These are phyloP conservation scores for Philereme transversata DNA, from an alignment of 2,888 invertebrate species.

Conservation along the genomic window DNA sequence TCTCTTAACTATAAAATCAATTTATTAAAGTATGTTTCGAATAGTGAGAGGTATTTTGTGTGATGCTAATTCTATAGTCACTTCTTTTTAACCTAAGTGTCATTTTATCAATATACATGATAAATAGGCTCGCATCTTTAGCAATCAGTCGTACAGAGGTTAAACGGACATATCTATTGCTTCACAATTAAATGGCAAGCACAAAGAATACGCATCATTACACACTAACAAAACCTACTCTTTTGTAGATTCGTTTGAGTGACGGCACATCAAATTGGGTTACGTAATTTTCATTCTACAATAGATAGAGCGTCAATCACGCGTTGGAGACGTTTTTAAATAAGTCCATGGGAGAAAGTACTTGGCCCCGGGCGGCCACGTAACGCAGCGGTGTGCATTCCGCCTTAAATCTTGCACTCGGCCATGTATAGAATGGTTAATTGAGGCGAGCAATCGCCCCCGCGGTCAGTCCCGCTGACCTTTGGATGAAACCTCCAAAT, in stretches of 20 bases:
- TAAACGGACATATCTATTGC: slow-evolving; percentile 70
- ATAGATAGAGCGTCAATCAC: slow-evolving; percentile 72
- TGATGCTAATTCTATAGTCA: background rate
- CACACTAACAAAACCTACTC: slow-evolving; percentile 74
- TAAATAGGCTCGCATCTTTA: slow-evolving; percentile 50
- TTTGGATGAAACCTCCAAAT: slow-evolving; percentile 46
- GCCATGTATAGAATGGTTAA: slow-evolving; percentile 59
- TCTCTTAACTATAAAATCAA: no score
- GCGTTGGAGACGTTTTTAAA: slow-evolving; percentile 80
- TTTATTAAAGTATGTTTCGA: no score
- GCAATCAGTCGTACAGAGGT: slow-evolving; percentile 66
- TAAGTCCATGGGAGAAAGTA: slow-evolving; percentile 79
- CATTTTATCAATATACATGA: slow-evolving; percentile 42
- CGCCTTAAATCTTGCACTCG: slow-evolving; percentile 39
- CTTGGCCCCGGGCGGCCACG: slow-evolving; percentile 59
- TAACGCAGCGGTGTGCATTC: slow-evolving; percentile 48
- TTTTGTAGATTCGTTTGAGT: slow-evolving; percentile 71
- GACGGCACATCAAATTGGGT: slow-evolving; percentile 74
- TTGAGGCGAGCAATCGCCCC: slow-evolving; percentile 58
- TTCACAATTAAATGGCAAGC: slow-evolving; percentile 79
- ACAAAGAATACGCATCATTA: slow-evolving; percentile 78
- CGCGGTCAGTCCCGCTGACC: slow-evolving; percentile 52
- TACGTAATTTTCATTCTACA: slow-evolving; percentile 73
- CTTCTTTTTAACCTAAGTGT: background rate
- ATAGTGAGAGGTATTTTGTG: no score